These are phyloP conservation scores for Panthera tigris DNA, from an alignment of 2,113 vertebrate genomes.

Conservation along the genomic window DNA sequence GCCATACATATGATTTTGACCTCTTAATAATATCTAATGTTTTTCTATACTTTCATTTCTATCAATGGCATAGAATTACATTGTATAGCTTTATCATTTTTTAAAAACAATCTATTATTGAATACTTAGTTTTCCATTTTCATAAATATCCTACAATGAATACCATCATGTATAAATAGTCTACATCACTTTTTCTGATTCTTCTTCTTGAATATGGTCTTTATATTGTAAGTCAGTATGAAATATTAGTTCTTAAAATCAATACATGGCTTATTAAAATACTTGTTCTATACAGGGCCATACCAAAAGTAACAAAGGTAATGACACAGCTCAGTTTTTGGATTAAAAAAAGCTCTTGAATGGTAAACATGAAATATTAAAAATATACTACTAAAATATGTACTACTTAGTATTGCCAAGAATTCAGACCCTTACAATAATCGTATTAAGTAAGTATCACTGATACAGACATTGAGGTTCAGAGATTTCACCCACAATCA, in stretches of 20 bases:
- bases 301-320: neutral
- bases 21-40: neutral
- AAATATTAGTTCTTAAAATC: neutral
- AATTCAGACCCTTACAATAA: neutral
- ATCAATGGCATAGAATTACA: neutral
- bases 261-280: neutral
- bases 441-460: neutral
- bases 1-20: neutral
- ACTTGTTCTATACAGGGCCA: neutral
- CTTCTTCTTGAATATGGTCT: neutral
- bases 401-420: neutral
- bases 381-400: neutral
- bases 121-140: neutral
- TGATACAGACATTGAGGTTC: neutral
- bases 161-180: neutral
- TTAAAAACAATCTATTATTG: neutral
- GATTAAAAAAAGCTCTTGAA: neutral
- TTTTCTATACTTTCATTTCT: conserved; percentile 17
- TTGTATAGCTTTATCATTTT: neutral
- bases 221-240: neutral
- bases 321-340: neutral
- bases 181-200: neutral
- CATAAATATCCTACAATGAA: neutral
- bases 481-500: neutral
- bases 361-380: neutral